Conservation (phyloP, 2,888 invertebrate genomes). For the Carpatolechia fugitivella region DNA sequence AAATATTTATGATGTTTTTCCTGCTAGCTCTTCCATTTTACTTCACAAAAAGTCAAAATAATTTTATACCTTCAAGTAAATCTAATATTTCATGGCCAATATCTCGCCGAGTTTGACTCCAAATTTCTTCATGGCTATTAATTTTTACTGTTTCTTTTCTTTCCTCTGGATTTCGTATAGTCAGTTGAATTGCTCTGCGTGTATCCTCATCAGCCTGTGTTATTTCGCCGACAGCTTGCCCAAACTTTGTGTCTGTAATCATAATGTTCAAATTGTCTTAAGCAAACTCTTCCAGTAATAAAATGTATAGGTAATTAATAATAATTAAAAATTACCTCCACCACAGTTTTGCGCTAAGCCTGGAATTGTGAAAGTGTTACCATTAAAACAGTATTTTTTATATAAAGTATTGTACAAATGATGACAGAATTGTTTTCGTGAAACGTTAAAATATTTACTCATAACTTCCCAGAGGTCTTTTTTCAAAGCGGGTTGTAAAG, state of each 20-base stretch:
- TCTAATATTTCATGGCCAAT: not conserved
- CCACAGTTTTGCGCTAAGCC: not conserved
- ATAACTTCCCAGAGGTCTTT: conserved; percentile 1
- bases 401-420: too few relatives aligned
- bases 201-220: not conserved
- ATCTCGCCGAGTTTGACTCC: not conserved
- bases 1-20: too few relatives aligned
- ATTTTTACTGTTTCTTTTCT: not conserved
- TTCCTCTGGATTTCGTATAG: not conserved
- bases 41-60: too few relatives aligned
- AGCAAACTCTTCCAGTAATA: too few relatives aligned
- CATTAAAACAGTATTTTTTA: too few relatives aligned
- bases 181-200: not conserved
- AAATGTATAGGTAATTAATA: too few relatives aligned
- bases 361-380: not conserved
- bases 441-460: too few relatives aligned
- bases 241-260: not conserved
- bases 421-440: too few relatives aligned
- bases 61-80: not conserved
- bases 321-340: not conserved
- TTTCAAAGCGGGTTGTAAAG: conserved; percentile 1
- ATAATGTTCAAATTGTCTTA: not conserved
- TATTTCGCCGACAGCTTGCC: not conserved
- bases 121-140: not conserved
- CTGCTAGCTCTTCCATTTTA: too few relatives aligned